Percentiles rank a stretch among this genome's conserved stretches.
phyloP scores from a whole-genome alignment of 2,888 invertebrate genomes.

The Crossocerus cetratus region DNA sequence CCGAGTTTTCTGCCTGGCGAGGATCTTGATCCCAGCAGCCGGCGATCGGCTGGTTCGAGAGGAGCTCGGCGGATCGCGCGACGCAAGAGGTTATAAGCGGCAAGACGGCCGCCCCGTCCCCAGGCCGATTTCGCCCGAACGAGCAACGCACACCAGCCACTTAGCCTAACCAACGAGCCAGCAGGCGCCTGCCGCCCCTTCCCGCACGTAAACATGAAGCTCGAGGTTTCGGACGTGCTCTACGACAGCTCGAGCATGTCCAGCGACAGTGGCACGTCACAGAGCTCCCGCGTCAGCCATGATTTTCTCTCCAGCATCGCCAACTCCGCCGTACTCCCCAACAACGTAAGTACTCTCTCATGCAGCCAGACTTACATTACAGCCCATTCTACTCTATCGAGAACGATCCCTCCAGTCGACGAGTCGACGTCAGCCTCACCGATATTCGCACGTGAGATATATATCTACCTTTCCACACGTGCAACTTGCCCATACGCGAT shows the following conservation, averaged over 20 bases:
- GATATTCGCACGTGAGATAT: neutral
- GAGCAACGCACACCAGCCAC: neutral
- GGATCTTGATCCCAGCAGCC: slow-evolving; percentile 4
- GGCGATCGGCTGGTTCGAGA: neutral
- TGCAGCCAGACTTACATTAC: no score
- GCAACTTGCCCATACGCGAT: neutral
- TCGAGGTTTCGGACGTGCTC: slow-evolving; percentile 81
- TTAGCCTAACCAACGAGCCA: neutral
- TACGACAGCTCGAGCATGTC: slow-evolving; percentile 82
- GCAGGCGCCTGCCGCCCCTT: slow-evolving; percentile 1
- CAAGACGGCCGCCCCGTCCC: neutral
- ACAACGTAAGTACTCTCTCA: slow-evolving; percentile 66
- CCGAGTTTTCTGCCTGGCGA: slow-evolving; percentile 37
- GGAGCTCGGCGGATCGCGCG: neutral
- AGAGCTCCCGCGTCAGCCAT: slow-evolving; percentile 79
- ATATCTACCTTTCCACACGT: slow-evolving; percentile 10
- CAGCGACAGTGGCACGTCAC: slow-evolving; percentile 81
- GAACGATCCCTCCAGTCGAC: neutral
- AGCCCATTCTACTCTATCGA: neutral
- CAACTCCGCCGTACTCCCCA: slow-evolving; percentile 63
- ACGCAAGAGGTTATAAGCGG: slow-evolving; percentile 42
- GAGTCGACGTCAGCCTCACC: neutral
- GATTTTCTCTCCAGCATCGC: slow-evolving; percentile 73
- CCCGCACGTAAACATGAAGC: slow-evolving; percentile 78
- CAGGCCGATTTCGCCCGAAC: slow-evolving; percentile 29